phyloP scores from a whole-genome alignment of 2,113 vertebrate species.

The Nerophis lumbriciformis region DNA sequence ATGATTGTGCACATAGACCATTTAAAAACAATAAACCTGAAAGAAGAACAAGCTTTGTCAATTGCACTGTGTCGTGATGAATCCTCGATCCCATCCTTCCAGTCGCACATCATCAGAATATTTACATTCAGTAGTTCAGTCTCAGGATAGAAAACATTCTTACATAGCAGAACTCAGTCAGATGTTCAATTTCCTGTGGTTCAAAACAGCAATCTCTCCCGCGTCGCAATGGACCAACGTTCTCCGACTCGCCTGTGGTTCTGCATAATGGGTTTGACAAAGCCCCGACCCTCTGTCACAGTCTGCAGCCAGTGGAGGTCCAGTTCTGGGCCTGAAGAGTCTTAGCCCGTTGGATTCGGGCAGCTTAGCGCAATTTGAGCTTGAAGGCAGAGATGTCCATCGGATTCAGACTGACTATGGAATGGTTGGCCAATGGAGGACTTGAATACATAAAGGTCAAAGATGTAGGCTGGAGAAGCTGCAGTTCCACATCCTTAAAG shows the following conservation, averaged over 20 bases:
- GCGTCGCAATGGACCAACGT: too few species aligned
- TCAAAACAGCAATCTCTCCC: not conserved
- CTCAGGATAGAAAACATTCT: slow-evolving; percentile 46
- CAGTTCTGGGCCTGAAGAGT: slow-evolving; percentile 38
- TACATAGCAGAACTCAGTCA: slow-evolving; percentile 40
- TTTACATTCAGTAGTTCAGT: slow-evolving; percentile 69
- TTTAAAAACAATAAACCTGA: not conserved
- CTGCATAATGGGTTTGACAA: slow-evolving; percentile 16
- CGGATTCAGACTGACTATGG: slow-evolving; percentile 79
- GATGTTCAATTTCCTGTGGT: slow-evolving; percentile 12
- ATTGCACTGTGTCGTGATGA: slow-evolving; percentile 59
- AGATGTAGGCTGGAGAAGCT: slow-evolving; percentile 84
- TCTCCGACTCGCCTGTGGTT: slow-evolving; percentile 31
- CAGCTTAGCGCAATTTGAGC: slow-evolving; percentile 80
- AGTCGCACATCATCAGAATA: slow-evolving; percentile 38
- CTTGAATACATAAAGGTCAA: slow-evolving; percentile 85
- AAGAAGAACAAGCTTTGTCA: slow-evolving; percentile 57
- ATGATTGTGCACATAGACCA: slow-evolving; percentile 14
- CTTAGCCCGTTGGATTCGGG: slow-evolving; percentile 23
- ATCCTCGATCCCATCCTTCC: slow-evolving; percentile 7
- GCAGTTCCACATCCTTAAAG: slow-evolving; percentile 82
- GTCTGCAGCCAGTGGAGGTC: slow-evolving; percentile 6
- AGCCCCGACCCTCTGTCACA: slow-evolving; percentile 12
- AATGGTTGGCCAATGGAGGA: slow-evolving; percentile 76
- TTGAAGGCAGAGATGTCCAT: slow-evolving; percentile 93